These are phyloP conservation scores for Neolamprologus cancellatus DNA, from an alignment of 2,113 vertebrate species.

Conservation along the genomic window DNA sequence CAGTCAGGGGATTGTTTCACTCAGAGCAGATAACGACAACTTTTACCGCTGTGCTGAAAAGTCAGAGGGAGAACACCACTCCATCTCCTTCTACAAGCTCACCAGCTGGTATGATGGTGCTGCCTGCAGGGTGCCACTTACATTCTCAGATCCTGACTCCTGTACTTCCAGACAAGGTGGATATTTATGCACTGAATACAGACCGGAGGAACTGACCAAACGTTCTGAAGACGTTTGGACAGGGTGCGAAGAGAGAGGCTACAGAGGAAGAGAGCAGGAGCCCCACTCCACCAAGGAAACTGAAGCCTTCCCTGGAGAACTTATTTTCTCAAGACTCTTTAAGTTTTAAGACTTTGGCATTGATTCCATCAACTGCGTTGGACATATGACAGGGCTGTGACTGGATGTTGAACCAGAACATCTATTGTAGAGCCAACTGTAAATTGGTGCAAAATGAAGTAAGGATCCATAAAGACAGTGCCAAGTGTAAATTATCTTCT, in stretches of 20 bases:
- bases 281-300: not conserved
- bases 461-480: not conserved
- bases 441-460: fast-evolving
- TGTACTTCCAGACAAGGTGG: not conserved
- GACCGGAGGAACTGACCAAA: not conserved
- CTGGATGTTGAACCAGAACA: no score
- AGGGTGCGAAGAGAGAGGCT: not conserved
- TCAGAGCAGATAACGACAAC: not conserved
- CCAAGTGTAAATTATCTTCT: not conserved
- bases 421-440: not conserved
- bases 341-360: not conserved
- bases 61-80: not conserved
- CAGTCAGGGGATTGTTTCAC: not conserved
- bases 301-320: not conserved
- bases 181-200: not conserved
- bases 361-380: no score
- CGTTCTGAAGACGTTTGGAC: not conserved
- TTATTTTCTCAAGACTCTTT: not conserved
- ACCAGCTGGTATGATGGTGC: not conserved
- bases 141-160: not conserved
- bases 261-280: not conserved
- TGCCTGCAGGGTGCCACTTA: not conserved
- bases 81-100: no score
- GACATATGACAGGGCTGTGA: no score
- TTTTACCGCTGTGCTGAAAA: not conserved